Percentiles rank a stretch among this genome's conserved stretches.
phyloP scores from a whole-genome alignment of 1,140 invertebrate species.

The Hylaeus anthracinus region DNA sequence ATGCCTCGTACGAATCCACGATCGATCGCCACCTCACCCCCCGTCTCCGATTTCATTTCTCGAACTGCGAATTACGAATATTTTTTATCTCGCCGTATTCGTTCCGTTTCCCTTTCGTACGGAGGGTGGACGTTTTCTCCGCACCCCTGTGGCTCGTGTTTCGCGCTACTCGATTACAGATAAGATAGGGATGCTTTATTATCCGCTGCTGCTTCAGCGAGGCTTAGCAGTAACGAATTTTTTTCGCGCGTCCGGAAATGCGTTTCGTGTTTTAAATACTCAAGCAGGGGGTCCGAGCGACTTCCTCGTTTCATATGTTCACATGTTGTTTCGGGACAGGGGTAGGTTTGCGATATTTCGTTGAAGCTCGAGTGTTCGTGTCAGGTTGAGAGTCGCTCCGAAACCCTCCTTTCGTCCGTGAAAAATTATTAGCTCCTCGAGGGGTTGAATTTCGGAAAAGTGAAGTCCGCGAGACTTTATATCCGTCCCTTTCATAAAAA shows the following conservation, averaged over 20 bases:
- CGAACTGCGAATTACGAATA: conserved; percentile 22
- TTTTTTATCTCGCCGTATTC: neutral
- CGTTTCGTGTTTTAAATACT: too few relatives aligned
- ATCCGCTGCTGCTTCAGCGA: neutral
- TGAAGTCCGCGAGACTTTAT: too few relatives aligned
- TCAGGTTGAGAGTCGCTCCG: too few relatives aligned
- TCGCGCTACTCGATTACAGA: conserved; percentile 2
- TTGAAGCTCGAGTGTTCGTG: too few relatives aligned
- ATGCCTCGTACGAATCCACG: conserved; percentile 41
- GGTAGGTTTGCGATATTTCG: too few relatives aligned
- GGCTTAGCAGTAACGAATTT: neutral
- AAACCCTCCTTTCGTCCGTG: too few relatives aligned
- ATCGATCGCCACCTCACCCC: conserved; percentile 25
- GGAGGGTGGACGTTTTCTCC: neutral
- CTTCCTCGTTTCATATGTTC: too few relatives aligned
- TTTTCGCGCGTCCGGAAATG: too few relatives aligned
- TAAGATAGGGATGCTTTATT: neutral
- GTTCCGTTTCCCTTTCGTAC: neutral
- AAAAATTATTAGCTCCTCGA: neutral
- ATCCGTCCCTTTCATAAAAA: too few relatives aligned
- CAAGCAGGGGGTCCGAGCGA: too few relatives aligned
- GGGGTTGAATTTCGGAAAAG: too few relatives aligned
- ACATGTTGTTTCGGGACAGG: too few relatives aligned
- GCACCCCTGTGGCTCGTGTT: neutral
- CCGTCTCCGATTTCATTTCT: conserved; percentile 52